Percentiles rank a stretch among this genome's conserved stretches.
These are phyloP conservation scores for Eupristina koningsbergeri DNA, from an alignment of 1,140 invertebrate species.

Conservation along the genomic window DNA sequence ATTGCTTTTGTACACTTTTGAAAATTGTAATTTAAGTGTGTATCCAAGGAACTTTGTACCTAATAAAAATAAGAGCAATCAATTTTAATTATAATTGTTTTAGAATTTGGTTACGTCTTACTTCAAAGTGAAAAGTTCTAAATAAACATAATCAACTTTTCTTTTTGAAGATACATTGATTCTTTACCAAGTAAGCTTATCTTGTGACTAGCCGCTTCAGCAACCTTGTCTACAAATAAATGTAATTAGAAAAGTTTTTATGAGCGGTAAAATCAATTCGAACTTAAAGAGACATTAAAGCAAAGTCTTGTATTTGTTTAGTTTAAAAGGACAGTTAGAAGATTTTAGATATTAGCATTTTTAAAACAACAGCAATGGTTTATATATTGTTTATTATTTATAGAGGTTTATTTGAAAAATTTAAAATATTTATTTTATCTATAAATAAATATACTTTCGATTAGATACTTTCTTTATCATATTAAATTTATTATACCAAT, in stretches of 20 bases:
- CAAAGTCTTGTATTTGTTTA: not conserved
- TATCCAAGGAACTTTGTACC: not conserved
- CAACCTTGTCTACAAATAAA: constrained; percentile 40
- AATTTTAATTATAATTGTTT: not conserved
- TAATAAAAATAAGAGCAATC: not conserved
- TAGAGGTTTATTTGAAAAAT: too few species aligned
- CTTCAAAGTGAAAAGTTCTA: not conserved
- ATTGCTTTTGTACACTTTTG: too few species aligned
- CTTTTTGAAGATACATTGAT: not conserved
- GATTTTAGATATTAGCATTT: constrained; percentile 30
- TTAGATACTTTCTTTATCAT: too few species aligned
- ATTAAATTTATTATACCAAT: too few species aligned
- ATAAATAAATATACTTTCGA: too few species aligned
- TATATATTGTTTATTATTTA: too few species aligned
- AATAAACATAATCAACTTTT: constrained; percentile 38
- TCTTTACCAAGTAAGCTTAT: constrained; percentile 42
- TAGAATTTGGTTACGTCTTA: not conserved
- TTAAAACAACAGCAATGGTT: not conserved
- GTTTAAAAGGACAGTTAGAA: constrained; percentile 33
- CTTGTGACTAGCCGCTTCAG: constrained; percentile 25
- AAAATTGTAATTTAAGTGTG: not conserved
- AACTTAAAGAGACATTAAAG: constrained; percentile 35
- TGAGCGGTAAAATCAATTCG: constrained; percentile 43
- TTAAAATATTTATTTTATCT: too few species aligned
- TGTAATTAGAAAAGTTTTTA: constrained; percentile 44